Evolutionary conservation across 2,888 invertebrate genomes (phyloP).

Genomic region (Habrosyne pyritoides): DNA sequence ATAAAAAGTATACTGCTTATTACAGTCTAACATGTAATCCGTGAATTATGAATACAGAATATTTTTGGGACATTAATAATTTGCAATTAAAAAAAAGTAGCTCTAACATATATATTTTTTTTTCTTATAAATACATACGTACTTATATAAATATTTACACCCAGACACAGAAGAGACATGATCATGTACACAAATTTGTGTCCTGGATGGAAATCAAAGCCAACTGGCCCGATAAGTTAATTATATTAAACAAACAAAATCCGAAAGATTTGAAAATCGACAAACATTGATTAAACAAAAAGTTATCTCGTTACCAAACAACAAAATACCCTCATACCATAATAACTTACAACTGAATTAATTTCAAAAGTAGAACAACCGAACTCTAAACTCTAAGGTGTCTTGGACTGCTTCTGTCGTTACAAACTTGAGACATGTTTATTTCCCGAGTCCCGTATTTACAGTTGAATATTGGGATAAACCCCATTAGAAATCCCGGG

Average conservation of each 20-base stretch:
- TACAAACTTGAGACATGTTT: slow-evolving; percentile 31
- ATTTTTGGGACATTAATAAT: no score
- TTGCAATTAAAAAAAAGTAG: no score
- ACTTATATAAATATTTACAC: no score
- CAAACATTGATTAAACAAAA: neutral
- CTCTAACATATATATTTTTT: no score
- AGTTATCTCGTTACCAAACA: neutral
- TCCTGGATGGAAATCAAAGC: no score
- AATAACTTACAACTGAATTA: neutral
- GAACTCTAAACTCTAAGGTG: neutral
- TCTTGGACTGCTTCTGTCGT: slow-evolving; percentile 14
- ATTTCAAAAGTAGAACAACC: neutral
- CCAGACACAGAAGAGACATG: no score
- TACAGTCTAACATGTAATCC: no score
- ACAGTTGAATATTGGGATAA: slow-evolving; percentile 36
- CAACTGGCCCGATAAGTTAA: no score
- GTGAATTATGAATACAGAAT: no score
- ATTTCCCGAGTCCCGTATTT: slow-evolving; percentile 28
- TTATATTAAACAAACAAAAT: neutral
- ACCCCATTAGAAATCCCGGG: slow-evolving; percentile 54
- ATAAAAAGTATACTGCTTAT: no score
- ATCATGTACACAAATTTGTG: no score
- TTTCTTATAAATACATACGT: no score
- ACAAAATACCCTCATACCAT: neutral
- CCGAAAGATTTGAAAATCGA: neutral